Percentiles rank a stretch among this genome's conserved stretches.
Conservation (phyloP, 1,140 invertebrate species). For the Brachionus rubens region DNA sequence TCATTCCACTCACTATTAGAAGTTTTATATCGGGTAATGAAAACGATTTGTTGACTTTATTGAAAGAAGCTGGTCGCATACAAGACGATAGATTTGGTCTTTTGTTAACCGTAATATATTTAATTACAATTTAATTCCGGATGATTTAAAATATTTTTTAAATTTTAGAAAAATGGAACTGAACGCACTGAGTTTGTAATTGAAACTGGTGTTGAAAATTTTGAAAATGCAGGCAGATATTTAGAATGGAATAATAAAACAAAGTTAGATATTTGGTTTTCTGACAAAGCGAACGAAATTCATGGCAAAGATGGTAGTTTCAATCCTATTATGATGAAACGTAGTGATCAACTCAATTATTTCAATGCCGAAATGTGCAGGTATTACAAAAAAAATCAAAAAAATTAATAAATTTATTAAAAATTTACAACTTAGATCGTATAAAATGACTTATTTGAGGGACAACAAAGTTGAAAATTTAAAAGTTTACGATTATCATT, state of each 20-base stretch:
- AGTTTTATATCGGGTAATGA: conserved; percentile 18
- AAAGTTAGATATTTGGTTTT: conserved; percentile 16
- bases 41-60: neutral
- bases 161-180: conserved; percentile 33
- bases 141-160: neutral
- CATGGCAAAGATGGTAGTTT: conserved; percentile 30
- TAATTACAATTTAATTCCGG: neutral
- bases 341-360: neutral
- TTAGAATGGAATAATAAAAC: conserved; percentile 3
- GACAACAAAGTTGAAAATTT: neutral
- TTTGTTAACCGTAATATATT: conserved; percentile 3
- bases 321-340: neutral
- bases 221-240: neutral
- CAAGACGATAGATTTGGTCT: conserved; percentile 35
- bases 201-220: neutral
- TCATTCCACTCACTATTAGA: too few species aligned
- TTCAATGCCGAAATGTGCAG: conserved; percentile 26
- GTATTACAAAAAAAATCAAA: neutral
- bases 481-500: too few species aligned
- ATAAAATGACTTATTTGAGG: neutral
- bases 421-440: conserved; percentile 9
- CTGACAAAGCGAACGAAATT: neutral
- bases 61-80: neutral
- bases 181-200: neutral
- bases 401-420: neutral